Conservation (phyloP, 2,888 invertebrate species). For the Cerceris ruficornis region DNA sequence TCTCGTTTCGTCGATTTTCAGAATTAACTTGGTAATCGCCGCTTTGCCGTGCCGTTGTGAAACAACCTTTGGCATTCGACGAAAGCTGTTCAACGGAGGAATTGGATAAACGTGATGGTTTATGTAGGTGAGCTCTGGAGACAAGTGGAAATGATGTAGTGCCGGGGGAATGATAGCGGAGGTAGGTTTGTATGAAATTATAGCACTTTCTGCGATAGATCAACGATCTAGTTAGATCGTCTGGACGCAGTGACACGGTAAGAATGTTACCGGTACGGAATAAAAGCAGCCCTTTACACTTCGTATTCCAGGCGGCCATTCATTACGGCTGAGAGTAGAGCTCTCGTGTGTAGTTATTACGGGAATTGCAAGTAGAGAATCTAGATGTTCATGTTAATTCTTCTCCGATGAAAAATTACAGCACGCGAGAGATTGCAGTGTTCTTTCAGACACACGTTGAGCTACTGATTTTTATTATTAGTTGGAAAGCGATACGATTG, state of each 20-base stretch:
- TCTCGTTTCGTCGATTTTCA: constrained; percentile 33
- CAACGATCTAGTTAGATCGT: not conserved
- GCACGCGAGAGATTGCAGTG: constrained; percentile 24
- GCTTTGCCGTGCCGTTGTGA: constrained; percentile 1
- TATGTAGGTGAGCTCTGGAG: too few species aligned
- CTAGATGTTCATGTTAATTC: constrained; percentile 70
- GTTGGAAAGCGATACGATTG: too few species aligned
- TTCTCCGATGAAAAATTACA: constrained; percentile 62
- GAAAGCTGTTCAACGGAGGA: not conserved
- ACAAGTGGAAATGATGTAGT: not conserved
- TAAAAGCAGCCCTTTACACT: constrained; percentile 33
- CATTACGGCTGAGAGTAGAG: constrained; percentile 60
- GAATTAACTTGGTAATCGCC: constrained; percentile 24
- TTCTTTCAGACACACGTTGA: not conserved
- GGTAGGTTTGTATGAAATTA: not conserved
- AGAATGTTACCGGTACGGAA: constrained; percentile 9
- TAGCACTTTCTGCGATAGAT: not conserved
- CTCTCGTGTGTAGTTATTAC: constrained; percentile 68
- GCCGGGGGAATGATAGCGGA: not conserved
- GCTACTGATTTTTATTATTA: too few species aligned
- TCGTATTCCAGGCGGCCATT: constrained; percentile 59
- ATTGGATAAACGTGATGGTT: too few species aligned
- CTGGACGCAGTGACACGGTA: constrained; percentile 18
- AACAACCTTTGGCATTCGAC: not conserved
- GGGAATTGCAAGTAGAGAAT: constrained; percentile 71